Evolutionary conservation across 2,113 vertebrate genomes (phyloP).

Genomic region (Ranitomeya variabilis): DNA sequence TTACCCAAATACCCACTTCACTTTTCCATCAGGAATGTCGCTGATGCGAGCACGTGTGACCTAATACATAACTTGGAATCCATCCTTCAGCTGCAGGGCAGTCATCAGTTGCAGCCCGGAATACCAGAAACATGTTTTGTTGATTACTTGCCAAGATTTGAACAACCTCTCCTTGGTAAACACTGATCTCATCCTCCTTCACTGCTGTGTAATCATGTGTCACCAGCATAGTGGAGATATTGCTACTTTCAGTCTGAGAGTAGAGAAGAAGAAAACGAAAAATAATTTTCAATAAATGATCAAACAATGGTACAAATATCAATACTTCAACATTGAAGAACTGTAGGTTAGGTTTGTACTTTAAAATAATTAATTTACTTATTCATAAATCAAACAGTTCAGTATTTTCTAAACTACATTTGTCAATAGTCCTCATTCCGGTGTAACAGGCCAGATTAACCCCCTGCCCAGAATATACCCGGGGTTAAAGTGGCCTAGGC

Average conservation of each 20-base stretch:
- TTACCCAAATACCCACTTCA: slow-evolving; percentile 83
- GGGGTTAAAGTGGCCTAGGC: no score
- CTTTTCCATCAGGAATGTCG: slow-evolving; percentile 91
- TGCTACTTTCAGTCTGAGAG: slow-evolving; percentile 98
- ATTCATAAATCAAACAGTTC: not conserved
- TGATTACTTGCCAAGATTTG: slow-evolving; percentile 99
- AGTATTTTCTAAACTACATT: no score
- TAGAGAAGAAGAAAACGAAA: slow-evolving; percentile 26
- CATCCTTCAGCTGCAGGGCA: slow-evolving; percentile 99
- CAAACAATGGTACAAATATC: not conserved
- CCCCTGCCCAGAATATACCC: no score
- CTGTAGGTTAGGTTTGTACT: not conserved
- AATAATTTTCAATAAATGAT: not conserved
- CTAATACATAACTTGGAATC: slow-evolving; percentile 98
- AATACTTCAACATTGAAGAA: not conserved
- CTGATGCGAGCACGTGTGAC: slow-evolving; percentile 89
- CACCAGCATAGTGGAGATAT: slow-evolving; percentile 99
- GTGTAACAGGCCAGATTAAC: no score
- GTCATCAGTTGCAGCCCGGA: slow-evolving; percentile 95
- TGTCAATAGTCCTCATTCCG: no score
- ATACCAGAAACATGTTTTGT: slow-evolving; percentile 99
- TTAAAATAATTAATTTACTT: not conserved
- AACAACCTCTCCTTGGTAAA: slow-evolving; percentile 96
- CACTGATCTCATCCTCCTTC: slow-evolving; percentile 99
- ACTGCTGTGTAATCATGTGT: slow-evolving; percentile 97